phyloP scores from a whole-genome alignment of 37 sponge, comb jelly and placozoan species.

The Oopsacas minuta region DNA sequence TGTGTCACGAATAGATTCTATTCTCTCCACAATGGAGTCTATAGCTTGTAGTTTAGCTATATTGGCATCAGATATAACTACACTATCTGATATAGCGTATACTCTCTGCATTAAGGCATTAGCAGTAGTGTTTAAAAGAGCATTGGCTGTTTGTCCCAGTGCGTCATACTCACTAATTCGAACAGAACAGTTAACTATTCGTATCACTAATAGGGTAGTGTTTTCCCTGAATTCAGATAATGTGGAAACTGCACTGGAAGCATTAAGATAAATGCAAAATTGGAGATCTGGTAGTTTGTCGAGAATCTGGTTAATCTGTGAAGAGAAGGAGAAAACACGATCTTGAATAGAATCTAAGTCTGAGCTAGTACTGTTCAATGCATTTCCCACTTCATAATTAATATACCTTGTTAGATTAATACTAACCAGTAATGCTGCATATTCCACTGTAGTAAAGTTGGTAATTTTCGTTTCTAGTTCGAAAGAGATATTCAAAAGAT shows the following conservation, averaged over 20 bases:
- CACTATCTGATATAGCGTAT: not conserved
- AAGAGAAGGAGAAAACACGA: not conserved
- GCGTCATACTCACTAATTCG: not conserved
- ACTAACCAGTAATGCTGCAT: not conserved
- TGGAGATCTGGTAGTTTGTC: not conserved
- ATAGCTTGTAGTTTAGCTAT: not conserved
- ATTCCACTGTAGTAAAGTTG: not conserved
- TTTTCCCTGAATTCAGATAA: not conserved
- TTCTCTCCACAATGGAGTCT: not conserved
- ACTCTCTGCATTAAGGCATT: not conserved
- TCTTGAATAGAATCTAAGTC: not conserved
- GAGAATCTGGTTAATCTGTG: not conserved
- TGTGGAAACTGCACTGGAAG: not conserved
- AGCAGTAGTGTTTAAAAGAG: not conserved
- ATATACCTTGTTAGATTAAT: not conserved
- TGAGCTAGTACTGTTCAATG: not conserved
- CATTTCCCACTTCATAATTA: not conserved
- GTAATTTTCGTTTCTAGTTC: not conserved
- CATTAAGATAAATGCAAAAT: not conserved
- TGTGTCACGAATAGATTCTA: not conserved
- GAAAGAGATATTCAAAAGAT: not conserved
- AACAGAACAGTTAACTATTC: conserved; percentile 4
- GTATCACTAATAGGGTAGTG: not conserved
- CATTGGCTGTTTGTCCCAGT: not conserved
- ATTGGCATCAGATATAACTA: not conserved